These are phyloP conservation scores for Uropetala carovei DNA, from an alignment of 2,888 invertebrate genomes.

Conservation along the genomic window DNA sequence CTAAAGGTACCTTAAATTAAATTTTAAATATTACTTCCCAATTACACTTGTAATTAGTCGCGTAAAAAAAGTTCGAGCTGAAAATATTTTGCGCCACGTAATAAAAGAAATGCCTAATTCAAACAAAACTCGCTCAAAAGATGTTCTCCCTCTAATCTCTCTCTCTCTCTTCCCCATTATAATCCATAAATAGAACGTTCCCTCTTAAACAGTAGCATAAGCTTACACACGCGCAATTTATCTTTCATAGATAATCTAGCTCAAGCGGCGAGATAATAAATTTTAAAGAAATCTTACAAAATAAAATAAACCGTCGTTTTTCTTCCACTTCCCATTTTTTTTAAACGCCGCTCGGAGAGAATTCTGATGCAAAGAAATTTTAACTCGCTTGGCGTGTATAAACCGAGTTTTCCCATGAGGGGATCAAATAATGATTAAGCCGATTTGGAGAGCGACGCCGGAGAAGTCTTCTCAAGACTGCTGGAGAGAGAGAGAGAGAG, in stretches of 20 bases:
- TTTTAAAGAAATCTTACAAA: background rate
- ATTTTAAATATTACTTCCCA: too few species aligned
- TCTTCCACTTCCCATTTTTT: background rate
- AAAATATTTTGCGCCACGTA: too few species aligned
- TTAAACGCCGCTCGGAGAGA: background rate
- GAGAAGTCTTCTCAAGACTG: background rate
- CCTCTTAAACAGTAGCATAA: background rate
- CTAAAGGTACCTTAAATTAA: too few species aligned
- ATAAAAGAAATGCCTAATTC: too few species aligned
- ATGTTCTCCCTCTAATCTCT: too few species aligned
- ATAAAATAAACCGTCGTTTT: background rate
- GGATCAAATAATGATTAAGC: background rate
- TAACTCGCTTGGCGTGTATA: conserved; percentile 2
- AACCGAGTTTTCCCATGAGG: background rate
- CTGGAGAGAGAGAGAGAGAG: background rate
- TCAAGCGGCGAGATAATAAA: conserved; percentile 13
- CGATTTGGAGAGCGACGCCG: conserved; percentile 5
- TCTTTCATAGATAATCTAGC: background rate
- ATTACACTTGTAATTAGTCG: too few species aligned
- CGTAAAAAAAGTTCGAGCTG: too few species aligned
- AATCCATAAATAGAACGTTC: too few species aligned
- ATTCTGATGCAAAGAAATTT: background rate
- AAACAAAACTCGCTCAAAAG: too few species aligned
- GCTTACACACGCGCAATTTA: background rate
- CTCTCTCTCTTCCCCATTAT: too few species aligned